phyloP scores from a whole-genome alignment of 2,888 invertebrate species.

The Andrena marginata region DNA sequence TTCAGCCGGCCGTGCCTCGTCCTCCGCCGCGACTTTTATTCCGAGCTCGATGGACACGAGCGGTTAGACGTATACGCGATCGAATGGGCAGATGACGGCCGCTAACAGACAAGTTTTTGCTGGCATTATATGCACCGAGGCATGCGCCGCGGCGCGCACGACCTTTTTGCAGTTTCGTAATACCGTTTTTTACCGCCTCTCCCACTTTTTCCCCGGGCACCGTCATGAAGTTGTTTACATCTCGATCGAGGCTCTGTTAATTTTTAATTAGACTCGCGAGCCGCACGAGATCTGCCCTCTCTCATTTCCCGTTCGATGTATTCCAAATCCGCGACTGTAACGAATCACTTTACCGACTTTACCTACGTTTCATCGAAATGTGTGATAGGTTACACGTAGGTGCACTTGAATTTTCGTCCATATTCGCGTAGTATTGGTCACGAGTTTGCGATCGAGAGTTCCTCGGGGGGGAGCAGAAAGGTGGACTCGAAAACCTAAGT shows the following conservation, averaged over 20 bases:
- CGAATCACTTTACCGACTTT: constrained; percentile 41
- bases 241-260: constrained; percentile 27
- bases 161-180: constrained; percentile 68
- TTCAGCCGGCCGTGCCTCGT: not conserved
- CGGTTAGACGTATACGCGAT: constrained; percentile 45
- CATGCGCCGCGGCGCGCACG: constrained; percentile 56
- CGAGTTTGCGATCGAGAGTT: not conserved
- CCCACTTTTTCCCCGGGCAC: constrained; percentile 6
- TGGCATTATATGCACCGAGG: constrained; percentile 64
- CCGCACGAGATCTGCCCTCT: not conserved
- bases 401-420: not conserved
- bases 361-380: constrained; percentile 60
- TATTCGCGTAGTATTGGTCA: not conserved
- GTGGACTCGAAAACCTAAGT: too few relatives aligned
- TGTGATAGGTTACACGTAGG: not conserved
- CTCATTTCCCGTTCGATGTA: not conserved
- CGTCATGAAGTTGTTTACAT: constrained; percentile 40
- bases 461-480: not conserved
- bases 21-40: constrained; percentile 26
- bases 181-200: constrained; percentile 54
- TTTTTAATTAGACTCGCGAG: not conserved
- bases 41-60: constrained; percentile 20
- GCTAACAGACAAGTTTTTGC: constrained; percentile 74
- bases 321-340: not conserved
- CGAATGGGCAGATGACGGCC: constrained; percentile 64